Conservation (phyloP, 2,888 invertebrate species). For the Drosophila parthenogenetica region DNA sequence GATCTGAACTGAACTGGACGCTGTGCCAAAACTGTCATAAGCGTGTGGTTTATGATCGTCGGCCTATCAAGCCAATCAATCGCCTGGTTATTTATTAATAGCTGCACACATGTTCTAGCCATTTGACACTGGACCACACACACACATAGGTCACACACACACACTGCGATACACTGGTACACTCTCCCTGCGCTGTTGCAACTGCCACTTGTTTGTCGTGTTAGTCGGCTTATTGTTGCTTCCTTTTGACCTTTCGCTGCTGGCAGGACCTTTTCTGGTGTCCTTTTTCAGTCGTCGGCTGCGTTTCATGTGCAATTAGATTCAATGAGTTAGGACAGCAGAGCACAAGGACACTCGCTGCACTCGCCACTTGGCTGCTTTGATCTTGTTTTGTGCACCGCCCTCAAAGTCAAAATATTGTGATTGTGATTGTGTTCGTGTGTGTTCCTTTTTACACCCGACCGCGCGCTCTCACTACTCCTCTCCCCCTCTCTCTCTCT, state of each 20-base stretch:
- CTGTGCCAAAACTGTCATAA: conserved; percentile 80
- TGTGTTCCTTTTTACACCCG: conserved; percentile 26
- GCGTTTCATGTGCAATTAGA: conserved; percentile 73
- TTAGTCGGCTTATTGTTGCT: conserved; percentile 54
- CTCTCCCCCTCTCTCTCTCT: not conserved
- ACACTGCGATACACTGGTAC: too few species aligned
- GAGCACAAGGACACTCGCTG: conserved; percentile 64
- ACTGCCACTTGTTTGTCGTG: conserved; percentile 60
- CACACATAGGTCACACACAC: conserved; percentile 1
- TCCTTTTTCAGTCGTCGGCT: conserved; percentile 43
- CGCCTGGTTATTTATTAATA: conserved; percentile 74
- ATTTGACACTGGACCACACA: conserved; percentile 64
- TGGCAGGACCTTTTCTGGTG: conserved; percentile 43
- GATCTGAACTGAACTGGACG: conserved; percentile 18
- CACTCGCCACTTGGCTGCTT: conserved; percentile 23
- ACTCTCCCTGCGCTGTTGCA: conserved; percentile 19
- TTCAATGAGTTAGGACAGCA: conserved; percentile 57
- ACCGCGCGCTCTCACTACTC: not conserved
- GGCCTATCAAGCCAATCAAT: conserved; percentile 78
- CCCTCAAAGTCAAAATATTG: conserved; percentile 70
- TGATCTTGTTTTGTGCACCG: conserved; percentile 58
- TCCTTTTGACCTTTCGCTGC: conserved; percentile 50
- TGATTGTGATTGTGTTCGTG: conserved; percentile 55
- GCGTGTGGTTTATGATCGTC: conserved; percentile 71
- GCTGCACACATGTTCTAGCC: conserved; percentile 31